Conservation (phyloP, 2,797 vertebrate species). For the Spondyliosoma cantharus region DNA sequence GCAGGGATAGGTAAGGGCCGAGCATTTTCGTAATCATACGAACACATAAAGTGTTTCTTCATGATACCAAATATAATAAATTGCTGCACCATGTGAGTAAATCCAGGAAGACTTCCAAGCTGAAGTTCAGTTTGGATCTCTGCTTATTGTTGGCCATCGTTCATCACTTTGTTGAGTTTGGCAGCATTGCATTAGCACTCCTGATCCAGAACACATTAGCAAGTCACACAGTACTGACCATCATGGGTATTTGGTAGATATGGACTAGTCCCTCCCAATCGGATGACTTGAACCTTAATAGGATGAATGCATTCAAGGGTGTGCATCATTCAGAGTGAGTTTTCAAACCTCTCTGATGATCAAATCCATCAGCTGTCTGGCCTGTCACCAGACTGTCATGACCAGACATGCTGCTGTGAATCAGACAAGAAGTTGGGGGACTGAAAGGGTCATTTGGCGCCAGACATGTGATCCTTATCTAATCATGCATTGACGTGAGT, state of each 20-base stretch:
- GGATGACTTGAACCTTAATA: constrained; percentile 38
- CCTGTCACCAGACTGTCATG: constrained; percentile 38
- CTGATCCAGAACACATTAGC: constrained; percentile 1
- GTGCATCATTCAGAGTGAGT: constrained; percentile 27
- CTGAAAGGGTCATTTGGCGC: constrained; percentile 32
- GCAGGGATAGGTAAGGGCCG: background rate
- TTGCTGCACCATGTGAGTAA: background rate
- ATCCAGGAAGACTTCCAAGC: background rate
- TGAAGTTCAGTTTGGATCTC: constrained; percentile 1
- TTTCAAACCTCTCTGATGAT: constrained; percentile 47
- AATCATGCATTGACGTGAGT: constrained; percentile 27
- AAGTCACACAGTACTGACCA: constrained; percentile 4
- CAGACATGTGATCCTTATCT: constrained; percentile 25
- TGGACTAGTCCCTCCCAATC: constrained; percentile 7
- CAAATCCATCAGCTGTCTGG: constrained; percentile 50
- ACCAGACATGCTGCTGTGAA: constrained; percentile 24
- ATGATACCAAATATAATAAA: background rate
- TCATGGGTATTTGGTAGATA: constrained; percentile 13
- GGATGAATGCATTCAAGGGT: constrained; percentile 48
- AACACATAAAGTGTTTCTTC: background rate
- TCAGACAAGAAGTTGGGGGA: constrained; percentile 20
- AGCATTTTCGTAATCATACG: background rate
- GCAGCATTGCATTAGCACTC: background rate
- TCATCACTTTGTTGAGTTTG: constrained; percentile 1
- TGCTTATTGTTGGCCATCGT: background rate